Conservation (phyloP, 2,888 invertebrate genomes). For the Caenorhabditis sinica region DNA sequence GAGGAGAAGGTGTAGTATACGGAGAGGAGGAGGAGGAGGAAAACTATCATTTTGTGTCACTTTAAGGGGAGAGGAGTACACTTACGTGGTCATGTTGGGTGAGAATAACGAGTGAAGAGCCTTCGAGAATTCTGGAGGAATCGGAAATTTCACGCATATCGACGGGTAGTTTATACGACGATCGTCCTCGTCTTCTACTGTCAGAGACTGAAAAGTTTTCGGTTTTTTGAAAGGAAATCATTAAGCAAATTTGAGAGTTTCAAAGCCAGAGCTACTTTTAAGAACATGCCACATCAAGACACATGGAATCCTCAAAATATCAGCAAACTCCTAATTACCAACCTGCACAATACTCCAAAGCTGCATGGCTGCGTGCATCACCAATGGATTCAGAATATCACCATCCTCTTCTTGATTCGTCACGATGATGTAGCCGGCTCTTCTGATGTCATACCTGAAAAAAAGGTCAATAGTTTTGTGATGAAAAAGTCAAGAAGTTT, state of each 20-base stretch:
- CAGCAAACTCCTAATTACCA: background rate
- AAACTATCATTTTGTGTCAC: background rate
- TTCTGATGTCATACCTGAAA: constrained; percentile 81
- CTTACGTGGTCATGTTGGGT: constrained; percentile 79
- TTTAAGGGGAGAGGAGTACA: constrained; percentile 7
- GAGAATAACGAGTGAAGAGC: constrained; percentile 76
- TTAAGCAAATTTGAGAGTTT: no score
- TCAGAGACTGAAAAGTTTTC: constrained; percentile 72
- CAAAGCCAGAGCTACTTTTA: no score
- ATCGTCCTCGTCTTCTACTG: constrained; percentile 76
- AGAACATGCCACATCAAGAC: no score
- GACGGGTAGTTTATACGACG: constrained; percentile 81
- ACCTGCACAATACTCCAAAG: constrained; percentile 80
- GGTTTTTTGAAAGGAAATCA: background rate
- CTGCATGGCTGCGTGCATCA: constrained; percentile 81
- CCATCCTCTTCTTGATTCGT: constrained; percentile 81
- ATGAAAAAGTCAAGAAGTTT: no score
- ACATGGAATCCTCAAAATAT: no score
- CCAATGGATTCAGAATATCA: constrained; percentile 80
- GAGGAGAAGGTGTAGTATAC: constrained; percentile 10
- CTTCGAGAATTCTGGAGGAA: constrained; percentile 81
- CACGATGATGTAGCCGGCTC: constrained; percentile 83
- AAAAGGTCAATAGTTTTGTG: background rate
- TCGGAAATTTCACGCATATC: constrained; percentile 83
- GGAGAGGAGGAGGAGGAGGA: background rate